phyloP scores from a whole-genome alignment of 2,888 invertebrate genomes.

The Linnaemya vulpina region DNA sequence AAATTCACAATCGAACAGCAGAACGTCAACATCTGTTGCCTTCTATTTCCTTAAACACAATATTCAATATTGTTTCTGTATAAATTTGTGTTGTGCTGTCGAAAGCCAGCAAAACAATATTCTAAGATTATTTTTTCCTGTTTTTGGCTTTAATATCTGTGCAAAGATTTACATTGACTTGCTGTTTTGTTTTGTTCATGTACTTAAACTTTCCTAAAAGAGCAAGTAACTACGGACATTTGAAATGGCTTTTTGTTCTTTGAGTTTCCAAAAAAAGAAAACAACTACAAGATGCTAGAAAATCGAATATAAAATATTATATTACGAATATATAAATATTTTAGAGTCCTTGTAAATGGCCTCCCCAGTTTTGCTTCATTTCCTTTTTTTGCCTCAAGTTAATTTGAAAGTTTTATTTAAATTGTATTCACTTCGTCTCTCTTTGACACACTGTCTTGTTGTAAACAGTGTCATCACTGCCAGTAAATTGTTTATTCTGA shows the following conservation, averaged over 20 bases:
- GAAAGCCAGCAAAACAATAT: slow-evolving; percentile 27
- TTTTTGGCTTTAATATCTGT: not conserved
- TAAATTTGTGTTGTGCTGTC: not conserved
- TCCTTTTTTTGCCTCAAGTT: slow-evolving; percentile 25
- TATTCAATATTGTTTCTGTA: slow-evolving; percentile 20
- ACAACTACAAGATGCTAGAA: not conserved
- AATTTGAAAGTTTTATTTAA: slow-evolving; percentile 33
- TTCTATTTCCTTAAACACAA: slow-evolving; percentile 9
- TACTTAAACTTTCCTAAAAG: slow-evolving; percentile 5
- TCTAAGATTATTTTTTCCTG: slow-evolving; percentile 4
- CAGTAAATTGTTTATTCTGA: not conserved
- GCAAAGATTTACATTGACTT: slow-evolving; percentile 21
- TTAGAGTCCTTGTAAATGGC: not conserved
- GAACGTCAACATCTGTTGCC: slow-evolving; percentile 51
- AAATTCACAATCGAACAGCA: slow-evolving; percentile 37
- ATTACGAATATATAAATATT: not conserved
- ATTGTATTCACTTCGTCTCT: not conserved
- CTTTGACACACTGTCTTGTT: no score
- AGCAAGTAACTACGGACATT: slow-evolving; percentile 6
- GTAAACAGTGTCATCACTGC: not conserved
- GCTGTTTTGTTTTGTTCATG: not conserved
- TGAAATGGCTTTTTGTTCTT: slow-evolving; percentile 22
- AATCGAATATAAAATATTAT: not conserved
- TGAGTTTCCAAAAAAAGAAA: not conserved
- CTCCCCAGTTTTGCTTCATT: slow-evolving; percentile 4